Conservation (phyloP, 92 coral and sea anemone species). For the Heliopora coerulea region DNA sequence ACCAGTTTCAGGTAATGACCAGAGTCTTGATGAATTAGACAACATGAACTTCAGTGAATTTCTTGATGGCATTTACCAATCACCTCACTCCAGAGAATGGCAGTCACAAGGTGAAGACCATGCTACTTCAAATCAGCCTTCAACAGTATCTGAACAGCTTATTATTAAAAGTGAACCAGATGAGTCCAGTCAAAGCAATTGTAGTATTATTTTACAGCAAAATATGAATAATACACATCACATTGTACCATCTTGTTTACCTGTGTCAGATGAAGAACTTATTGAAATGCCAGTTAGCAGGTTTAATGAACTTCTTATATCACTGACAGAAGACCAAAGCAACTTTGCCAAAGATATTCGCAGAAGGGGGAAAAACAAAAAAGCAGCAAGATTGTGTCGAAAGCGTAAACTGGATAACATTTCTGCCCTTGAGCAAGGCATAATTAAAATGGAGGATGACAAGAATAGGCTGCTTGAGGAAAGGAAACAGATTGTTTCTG, state of each 20-base stretch:
- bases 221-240: not conserved
- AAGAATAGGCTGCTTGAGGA: constrained; percentile 67
- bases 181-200: not conserved
- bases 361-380: constrained; percentile 91
- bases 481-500: constrained; percentile 61
- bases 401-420: constrained; percentile 87
- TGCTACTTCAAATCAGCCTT: not conserved
- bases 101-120: not conserved
- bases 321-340: constrained; percentile 60
- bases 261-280: constrained; percentile 64
- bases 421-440: constrained; percentile 61
- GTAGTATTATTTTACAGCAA: not conserved
- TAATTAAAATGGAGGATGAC: constrained; percentile 47
- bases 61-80: not conserved
- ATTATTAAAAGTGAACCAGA: constrained; percentile 28
- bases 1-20: constrained; percentile 26
- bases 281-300: constrained; percentile 82
- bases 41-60: constrained; percentile 14
- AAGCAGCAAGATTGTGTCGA: constrained; percentile 93
- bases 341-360: constrained; percentile 80
- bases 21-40: constrained; percentile 17
- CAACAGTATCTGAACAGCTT: constrained; percentile 9
- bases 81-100: constrained; percentile 30
- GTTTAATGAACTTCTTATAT: constrained; percentile 64
- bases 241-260: constrained; percentile 40